These are phyloP conservation scores for Xylophagus ater DNA, from an alignment of 2,888 invertebrate species.

Conservation along the genomic window DNA sequence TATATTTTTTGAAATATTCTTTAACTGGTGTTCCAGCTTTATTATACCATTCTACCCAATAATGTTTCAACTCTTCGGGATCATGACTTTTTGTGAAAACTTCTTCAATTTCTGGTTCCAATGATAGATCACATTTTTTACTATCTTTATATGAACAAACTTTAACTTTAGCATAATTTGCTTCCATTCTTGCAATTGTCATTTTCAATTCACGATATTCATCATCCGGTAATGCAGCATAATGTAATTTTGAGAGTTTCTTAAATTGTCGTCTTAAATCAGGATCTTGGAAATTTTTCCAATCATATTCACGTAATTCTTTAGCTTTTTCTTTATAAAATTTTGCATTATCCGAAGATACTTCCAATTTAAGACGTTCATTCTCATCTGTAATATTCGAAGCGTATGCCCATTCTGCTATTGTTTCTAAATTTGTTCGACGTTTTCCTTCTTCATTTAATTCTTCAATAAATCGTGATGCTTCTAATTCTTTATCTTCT, in stretches of 20 bases:
- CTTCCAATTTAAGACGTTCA: slow-evolving; percentile 41
- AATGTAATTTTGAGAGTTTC: slow-evolving; percentile 58
- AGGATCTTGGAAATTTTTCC: slow-evolving; percentile 59
- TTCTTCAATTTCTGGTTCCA: slow-evolving; percentile 66
- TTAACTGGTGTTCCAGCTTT: slow-evolving; percentile 55
- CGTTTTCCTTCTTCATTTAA: slow-evolving; percentile 49
- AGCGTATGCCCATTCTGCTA: slow-evolving; percentile 63
- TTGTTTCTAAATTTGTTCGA: slow-evolving; percentile 47
- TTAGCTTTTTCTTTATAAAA: slow-evolving; percentile 34
- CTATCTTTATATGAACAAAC: slow-evolving; percentile 57
- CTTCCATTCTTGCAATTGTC: slow-evolving; percentile 59
- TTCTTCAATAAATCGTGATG: slow-evolving; percentile 49
- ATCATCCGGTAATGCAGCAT: slow-evolving; percentile 58
- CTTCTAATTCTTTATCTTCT: slow-evolving; percentile 47
- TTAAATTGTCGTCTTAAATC: slow-evolving; percentile 63
- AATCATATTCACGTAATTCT: slow-evolving; percentile 47
- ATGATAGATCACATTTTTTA: slow-evolving; percentile 53
- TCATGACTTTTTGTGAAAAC: slow-evolving; percentile 57
- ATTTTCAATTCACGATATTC: slow-evolving; percentile 51
- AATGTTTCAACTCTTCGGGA: slow-evolving; percentile 62
- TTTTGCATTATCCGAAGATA: slow-evolving; percentile 31
- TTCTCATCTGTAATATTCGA: slow-evolving; percentile 66
- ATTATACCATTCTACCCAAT: slow-evolving; percentile 73
- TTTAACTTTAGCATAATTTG: slow-evolving; percentile 65
- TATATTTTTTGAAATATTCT: slow-evolving; percentile 52